phyloP scores from a whole-genome alignment of 2,113 vertebrate genomes.

The Myotis davidii region DNA sequence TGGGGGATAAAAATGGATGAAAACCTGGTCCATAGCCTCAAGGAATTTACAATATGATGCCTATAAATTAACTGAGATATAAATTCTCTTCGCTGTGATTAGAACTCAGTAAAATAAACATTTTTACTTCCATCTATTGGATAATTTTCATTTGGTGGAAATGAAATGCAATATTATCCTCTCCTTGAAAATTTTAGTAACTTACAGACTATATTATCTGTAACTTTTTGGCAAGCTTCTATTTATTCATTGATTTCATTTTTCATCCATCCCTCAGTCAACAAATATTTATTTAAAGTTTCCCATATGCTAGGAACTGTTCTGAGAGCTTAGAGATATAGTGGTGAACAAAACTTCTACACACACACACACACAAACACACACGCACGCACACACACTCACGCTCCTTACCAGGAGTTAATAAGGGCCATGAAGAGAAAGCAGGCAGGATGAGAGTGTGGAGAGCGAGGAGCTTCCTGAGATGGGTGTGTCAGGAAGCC shows the following conservation, averaged over 20 bases:
- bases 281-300: not conserved
- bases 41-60: not conserved
- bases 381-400: not conserved
- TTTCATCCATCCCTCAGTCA: not conserved
- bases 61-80: not conserved
- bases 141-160: not conserved
- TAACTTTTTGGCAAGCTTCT: not conserved
- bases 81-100: not conserved
- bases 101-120: not conserved
- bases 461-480: not conserved
- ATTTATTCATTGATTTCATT: not conserved
- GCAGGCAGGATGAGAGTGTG: not conserved
- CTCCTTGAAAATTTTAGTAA: not conserved
- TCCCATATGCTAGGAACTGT: not conserved
- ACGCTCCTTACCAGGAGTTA: not conserved
- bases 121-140: not conserved
- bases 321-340: not conserved
- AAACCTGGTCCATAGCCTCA: not conserved
- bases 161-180: not conserved
- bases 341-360: not conserved
- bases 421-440: not conserved
- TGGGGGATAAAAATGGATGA: not conserved
- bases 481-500: not conserved
- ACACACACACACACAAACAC: not conserved
- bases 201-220: not conserved